These are phyloP conservation scores for Periplaneta americana DNA, from an alignment of 1,140 invertebrate genomes.

Conservation along the genomic window DNA sequence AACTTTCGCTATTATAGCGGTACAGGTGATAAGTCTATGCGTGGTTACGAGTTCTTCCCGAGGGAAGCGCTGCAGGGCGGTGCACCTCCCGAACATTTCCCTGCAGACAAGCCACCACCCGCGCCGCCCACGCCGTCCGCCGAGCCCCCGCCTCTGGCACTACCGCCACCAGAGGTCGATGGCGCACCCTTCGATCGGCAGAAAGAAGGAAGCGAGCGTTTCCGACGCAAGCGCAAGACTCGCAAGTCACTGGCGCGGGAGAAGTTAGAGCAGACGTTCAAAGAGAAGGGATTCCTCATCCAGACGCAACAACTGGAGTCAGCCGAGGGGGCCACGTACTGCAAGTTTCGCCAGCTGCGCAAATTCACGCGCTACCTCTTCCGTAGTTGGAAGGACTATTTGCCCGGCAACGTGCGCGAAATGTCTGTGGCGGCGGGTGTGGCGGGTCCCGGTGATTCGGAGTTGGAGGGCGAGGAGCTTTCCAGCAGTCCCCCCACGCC, in stretches of 20 bases:
- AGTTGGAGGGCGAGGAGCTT: constrained; percentile 8
- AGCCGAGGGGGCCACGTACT: constrained; percentile 87
- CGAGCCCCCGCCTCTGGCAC: too few species aligned
- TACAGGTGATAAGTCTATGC: constrained; percentile 66
- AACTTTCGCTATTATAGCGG: constrained; percentile 78
- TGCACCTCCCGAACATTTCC: constrained; percentile 6
- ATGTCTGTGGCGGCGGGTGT: constrained; percentile 24
- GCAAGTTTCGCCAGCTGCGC: constrained; percentile 84
- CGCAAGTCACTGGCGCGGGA: constrained; percentile 77
- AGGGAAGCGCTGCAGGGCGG: constrained; percentile 52
- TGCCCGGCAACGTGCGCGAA: constrained; percentile 67
- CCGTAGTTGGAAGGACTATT: constrained; percentile 87
- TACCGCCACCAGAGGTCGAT: background rate
- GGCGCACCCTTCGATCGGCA: too few species aligned
- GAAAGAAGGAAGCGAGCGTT: background rate
- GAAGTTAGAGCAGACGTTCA: constrained; percentile 86
- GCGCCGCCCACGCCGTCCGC: background rate
- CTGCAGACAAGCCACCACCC: background rate
- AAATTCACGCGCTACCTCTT: constrained; percentile 91
- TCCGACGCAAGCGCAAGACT: constrained; percentile 58
- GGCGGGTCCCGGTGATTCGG: constrained; percentile 3
- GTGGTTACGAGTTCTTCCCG: constrained; percentile 71
- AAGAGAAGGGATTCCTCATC: constrained; percentile 87
- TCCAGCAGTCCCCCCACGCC: constrained; percentile 5
- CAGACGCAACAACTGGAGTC: constrained; percentile 89